Evolutionary conservation across 1,140 invertebrate species (phyloP), one percentile per base, ranked within the genome.

Genomic region (Nephila pilipes): DNA sequence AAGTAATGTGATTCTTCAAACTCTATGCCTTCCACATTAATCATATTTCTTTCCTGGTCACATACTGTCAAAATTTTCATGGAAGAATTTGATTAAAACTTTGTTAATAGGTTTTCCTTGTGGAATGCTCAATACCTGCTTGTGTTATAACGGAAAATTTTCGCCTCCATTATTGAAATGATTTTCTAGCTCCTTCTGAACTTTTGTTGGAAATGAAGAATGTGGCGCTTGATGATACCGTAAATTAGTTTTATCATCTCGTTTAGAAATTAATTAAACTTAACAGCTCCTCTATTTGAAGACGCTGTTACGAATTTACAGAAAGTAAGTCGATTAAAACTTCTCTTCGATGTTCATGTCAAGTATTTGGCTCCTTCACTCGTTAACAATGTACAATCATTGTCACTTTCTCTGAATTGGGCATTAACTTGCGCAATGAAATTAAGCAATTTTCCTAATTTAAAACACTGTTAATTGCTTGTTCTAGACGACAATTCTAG

Each of bases 241-340:
- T 65, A 65, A 65, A 65, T 25, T 25, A 25, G 63, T n/a, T 25
- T 14, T 25, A 65, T 25, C 25, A 29, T 25, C 25, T 5, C 22
- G 25, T 25, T 65, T 65, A 25, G 63, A 14, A 65, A 65, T 65
- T 65, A 65, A 65, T 65, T 65, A 65, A 65, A 65, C n/a, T 65
- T 65, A 8, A n/a, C 63, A 25, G 10, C 25, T n/a, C n/a, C 6
- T 25, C 63, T 65, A 25, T 25, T 8, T 65, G 25, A 2, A 25
- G 10, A n/a, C 60, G 46, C 12, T 6, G 22, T n/a, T 10, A 63
- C 60, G 10, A 65, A 65, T 65, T 29, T 65, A n/a, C n/a, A n/a
- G 8, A n/a, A 25, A 25, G 22, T 65, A n/a, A 25, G n/a, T 65
- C 22, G 63, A 65, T 65, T 65, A 65, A 65, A 29, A 65, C 25